Evolutionary conservation across 1,140 invertebrate species (phyloP), one percentile per base, ranked within the genome.

Genomic region (Laupala kohalensis): DNA sequence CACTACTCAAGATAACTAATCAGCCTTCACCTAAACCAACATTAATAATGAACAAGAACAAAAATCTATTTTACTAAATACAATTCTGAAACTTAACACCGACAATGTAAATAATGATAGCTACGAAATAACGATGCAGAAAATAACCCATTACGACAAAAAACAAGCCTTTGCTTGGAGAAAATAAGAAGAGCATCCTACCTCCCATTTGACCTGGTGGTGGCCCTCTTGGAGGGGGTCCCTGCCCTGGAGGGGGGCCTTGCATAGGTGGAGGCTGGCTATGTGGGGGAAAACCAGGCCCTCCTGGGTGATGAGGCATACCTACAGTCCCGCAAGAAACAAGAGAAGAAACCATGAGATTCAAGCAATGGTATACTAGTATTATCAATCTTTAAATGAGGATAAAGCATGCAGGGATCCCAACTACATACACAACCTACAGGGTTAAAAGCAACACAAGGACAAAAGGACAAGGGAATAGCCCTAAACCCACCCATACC

Each of bases 211-310:
- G 81, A 76, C 83, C 86, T 77, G 86, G 87, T 74, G 90, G 89
- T 74, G 88, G 88, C 78, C 89, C 88, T 76, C 87, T 86, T 74
- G 87, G 86, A 72, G 86, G 84, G 71, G 83, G 84, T 70, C 83
- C 84, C 77, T 81, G 81, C 73, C 82, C 81, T 76, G 83, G 83
- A 73, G 85, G 85, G 65, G 83, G 82, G 66, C 88, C 88, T 83
- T 91, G 89, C 86, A 91, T 89, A 78, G 88, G 86, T 67, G 81
- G 80, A 29, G 79, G 77, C 69, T 80, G 79, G 28, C 74, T 76
- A 68, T 78, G 77, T 19, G 80, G 78, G 63, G 75, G 83, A 81
- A 79, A 87, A 76, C 82, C 81, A 74, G 80, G 80, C 78, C 81
- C 82, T 78, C 80, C 80, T 77, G 78, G 80, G 77, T 81, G 81